Conservation (phyloP, 2,888 invertebrate genomes). For the Deroplatys truncata region DNA sequence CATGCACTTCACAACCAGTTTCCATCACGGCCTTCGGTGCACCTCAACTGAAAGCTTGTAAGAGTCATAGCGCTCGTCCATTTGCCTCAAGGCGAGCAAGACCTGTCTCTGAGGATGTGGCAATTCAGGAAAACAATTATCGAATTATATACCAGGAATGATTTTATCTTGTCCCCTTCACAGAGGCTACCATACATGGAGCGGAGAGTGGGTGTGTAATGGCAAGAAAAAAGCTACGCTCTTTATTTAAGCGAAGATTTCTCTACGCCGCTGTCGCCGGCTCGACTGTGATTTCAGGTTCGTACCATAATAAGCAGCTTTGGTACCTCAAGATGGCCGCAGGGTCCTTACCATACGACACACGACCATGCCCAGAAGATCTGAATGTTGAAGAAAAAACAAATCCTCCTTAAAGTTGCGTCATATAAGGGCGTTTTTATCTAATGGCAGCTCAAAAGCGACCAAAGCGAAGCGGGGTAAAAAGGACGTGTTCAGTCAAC, state of each 20-base stretch:
- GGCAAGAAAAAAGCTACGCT: not conserved
- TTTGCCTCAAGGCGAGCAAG: not conserved
- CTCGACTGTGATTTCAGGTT: not conserved
- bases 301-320: not conserved
- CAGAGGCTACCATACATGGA: not conserved
- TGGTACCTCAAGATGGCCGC: not conserved
- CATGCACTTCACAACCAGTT: not conserved
- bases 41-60: not conserved
- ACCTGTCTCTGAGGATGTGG: not conserved
- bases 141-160: slow-evolving; percentile 10
- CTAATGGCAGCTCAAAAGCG: not conserved
- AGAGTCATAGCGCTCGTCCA: not conserved
- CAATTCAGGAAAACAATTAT: slow-evolving; percentile 14
- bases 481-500: not conserved
- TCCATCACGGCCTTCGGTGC: not conserved
- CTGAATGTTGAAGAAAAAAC: not conserved
- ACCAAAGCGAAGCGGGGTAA: not conserved
- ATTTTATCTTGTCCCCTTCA: slow-evolving; percentile 1
- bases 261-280: not conserved
- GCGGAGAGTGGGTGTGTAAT: slow-evolving; percentile 9
- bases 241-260: not conserved
- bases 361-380: not conserved
- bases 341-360: not conserved
- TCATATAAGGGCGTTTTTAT: not conserved
- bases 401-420: not conserved